A percentile compares a stretch with the other conserved stretches of the same genome.
phyloP scores from a whole-genome alignment of 1,140 invertebrate genomes.

The Aculops lycopersici region DNA sequence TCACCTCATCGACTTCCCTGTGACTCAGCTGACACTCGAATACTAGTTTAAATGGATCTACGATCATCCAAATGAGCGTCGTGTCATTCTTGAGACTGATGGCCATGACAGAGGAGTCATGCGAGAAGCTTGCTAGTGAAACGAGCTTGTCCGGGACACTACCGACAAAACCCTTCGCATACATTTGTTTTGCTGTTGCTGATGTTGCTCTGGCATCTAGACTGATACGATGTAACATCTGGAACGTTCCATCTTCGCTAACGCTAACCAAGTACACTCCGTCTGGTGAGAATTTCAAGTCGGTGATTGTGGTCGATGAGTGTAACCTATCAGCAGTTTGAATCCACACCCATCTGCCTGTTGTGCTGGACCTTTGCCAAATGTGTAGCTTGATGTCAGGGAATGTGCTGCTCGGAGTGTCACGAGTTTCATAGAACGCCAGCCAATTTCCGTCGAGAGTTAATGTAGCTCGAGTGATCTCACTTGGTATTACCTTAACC shows the following conservation, averaged over 20 bases:
- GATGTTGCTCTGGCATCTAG: neutral
- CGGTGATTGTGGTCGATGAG: constrained; percentile 20
- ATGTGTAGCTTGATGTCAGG: constrained; percentile 39
- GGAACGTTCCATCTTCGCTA: constrained; percentile 26
- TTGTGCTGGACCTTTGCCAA: constrained; percentile 21
- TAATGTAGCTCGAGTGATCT: constrained; percentile 31
- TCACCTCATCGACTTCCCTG: neutral
- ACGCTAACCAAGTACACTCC: constrained; percentile 37
- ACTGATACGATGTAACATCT: neutral
- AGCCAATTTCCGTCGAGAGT: constrained; percentile 35
- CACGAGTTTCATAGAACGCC: constrained; percentile 25
- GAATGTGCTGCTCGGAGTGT: constrained; percentile 25
- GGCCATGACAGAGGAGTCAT: neutral
- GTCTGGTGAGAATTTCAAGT: constrained; percentile 29
- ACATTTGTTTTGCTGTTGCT: neutral
- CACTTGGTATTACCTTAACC: constrained; percentile 25
- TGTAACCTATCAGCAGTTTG: neutral
- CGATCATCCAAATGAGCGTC: neutral
- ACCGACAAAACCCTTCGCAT: too few species aligned
- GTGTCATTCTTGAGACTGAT: neutral
- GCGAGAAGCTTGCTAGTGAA: neutral
- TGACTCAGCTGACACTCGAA: neutral
- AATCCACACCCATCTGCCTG: constrained; percentile 6
- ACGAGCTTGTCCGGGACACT: neutral
- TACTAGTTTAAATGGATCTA: neutral